A percentile compares a stretch with the other conserved stretches of the same genome.
phyloP scores from a whole-genome alignment of 2,113 vertebrate species.

The Scalopus aquaticus region DNA sequence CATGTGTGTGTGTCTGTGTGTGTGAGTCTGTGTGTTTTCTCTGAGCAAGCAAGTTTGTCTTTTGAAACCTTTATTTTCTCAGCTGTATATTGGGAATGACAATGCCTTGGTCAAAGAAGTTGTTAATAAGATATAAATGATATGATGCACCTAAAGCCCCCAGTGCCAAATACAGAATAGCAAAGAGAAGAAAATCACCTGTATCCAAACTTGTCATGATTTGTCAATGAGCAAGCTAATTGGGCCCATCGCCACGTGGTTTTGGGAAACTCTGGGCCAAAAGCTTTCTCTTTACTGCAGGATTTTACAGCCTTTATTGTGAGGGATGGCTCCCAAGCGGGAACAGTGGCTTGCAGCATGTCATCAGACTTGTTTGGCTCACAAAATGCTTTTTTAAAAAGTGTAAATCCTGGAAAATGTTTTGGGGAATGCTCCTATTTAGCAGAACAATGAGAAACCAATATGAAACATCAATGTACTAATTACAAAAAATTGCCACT shows the following conservation, averaged over 20 bases:
- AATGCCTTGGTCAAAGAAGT: background rate
- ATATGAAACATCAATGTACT: background rate
- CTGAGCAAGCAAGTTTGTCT: background rate
- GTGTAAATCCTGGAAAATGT: background rate
- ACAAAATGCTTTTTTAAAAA: background rate
- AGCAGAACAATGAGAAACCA: background rate
- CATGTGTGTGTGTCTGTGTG: background rate
- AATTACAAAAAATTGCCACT: background rate
- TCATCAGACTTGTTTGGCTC: background rate
- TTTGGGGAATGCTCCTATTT: background rate
- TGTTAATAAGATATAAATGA: background rate
- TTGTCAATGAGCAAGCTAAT: background rate
- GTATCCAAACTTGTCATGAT: background rate
- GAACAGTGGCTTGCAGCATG: background rate
- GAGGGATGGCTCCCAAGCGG: background rate
- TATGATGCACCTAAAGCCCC: background rate
- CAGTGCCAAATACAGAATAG: background rate
- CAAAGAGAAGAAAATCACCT: slow-evolving; percentile 8
- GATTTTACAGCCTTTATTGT: background rate
- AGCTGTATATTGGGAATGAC: background rate
- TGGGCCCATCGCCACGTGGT: background rate
- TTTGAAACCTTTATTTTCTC: background rate
- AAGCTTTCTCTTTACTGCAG: background rate
- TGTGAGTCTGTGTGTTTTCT: background rate
- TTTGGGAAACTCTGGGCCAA: background rate